Evolutionary conservation across 2,888 invertebrate species (phyloP), one percentile per base, ranked within the genome.

Genomic region (Amblyteles armatorius): DNA sequence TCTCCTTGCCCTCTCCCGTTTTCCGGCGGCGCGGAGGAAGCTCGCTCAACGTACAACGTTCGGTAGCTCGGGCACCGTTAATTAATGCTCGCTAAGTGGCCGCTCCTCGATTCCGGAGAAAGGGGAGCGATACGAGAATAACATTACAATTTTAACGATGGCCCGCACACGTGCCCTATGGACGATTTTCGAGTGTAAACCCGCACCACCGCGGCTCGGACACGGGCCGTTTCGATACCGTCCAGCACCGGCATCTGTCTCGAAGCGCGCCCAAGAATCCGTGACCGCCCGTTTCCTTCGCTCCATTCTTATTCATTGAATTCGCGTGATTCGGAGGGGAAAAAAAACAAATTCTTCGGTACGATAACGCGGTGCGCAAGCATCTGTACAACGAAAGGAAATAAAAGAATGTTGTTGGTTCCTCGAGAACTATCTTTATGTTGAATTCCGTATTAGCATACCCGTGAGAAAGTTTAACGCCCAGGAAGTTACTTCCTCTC

Each of bases 31-130:
- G n/a, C 6, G 9, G 19, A 19, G 22, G 55, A 55, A 55, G 55
- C 55, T 55, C 55, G 22, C 55, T 55, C 3, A 7, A 57, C 11
- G 26, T 11, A 13, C 26, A 26, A 26, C 22, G 26, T 57, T 26
- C 63, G 2, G 65, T 44, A 26, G 44, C 48, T 60, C 22, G 44
- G 60, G 50, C 19, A 48, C 55, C 83, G 84, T 83, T 82, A 81
- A 87, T 84, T 63, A 87, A 83, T 85, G 80, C 57, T 80, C 81
- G 67, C 57, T 22, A 22, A 81, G 82, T 80, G 81, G 77, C 81
- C 83, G 68, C 57, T 78, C 60, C 40, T 5, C 48, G 52, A 40
- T 60, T 48, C 19, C 26, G 19, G 57, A 68, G 68, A 79, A 83
- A 83, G 67, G 55, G 26, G n/a, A 80, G 6, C 79, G 36, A 63